phyloP scores from a whole-genome alignment of 2,888 invertebrate species.

The Andrena hattorfiana region DNA sequence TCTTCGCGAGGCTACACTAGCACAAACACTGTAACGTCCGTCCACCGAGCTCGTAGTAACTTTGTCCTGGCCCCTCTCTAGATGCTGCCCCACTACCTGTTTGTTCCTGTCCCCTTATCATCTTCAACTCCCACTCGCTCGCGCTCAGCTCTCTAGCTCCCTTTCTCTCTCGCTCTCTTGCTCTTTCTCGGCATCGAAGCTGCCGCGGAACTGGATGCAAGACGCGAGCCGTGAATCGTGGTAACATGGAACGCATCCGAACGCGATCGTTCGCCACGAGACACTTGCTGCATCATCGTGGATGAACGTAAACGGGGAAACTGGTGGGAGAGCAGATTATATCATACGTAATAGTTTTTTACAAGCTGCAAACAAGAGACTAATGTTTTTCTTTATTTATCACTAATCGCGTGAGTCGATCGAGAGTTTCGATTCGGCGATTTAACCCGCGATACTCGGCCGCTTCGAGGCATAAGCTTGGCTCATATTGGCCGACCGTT shows the following conservation, averaged over 20 bases:
- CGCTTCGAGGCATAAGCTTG: neutral
- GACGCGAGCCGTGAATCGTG: neutral
- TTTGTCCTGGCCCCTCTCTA: slow-evolving; percentile 64
- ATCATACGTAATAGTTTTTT: no score
- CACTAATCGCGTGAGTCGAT: no score
- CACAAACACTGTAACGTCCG: slow-evolving; percentile 54
- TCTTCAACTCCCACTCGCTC: slow-evolving; percentile 39
- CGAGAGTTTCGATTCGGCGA: neutral
- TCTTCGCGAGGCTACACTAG: slow-evolving; percentile 52
- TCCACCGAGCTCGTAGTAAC: slow-evolving; percentile 31
- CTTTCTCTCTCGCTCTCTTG: neutral
- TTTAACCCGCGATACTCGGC: neutral
- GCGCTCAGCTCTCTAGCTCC: neutral
- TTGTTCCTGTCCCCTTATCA: slow-evolving; percentile 29
- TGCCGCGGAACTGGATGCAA: neutral
- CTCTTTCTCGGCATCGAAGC: neutral
- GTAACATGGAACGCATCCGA: no score
- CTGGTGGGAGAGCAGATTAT: no score
- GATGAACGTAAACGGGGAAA: neutral
- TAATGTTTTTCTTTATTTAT: no score
- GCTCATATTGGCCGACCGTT: neutral
- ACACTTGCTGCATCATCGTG: no score
- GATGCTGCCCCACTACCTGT: slow-evolving; percentile 42
- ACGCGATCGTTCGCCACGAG: no score
- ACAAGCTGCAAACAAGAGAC: no score